These are phyloP conservation scores for Homarus americanus DNA, from an alignment of 1,140 invertebrate species.

Conservation along the genomic window DNA sequence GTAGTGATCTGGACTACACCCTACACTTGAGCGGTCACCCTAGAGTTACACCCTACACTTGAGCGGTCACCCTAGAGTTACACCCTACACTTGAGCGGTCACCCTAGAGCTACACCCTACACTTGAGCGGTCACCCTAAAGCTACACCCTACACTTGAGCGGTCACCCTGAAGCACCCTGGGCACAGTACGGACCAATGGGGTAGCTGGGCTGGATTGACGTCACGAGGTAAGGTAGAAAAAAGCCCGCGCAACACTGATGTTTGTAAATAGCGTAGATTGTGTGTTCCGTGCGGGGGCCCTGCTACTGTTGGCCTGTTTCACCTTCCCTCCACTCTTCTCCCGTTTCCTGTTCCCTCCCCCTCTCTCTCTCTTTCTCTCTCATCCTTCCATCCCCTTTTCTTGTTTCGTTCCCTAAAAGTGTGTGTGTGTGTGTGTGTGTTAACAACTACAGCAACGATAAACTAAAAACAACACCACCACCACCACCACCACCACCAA, in stretches of 20 bases:
- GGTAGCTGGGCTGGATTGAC: background rate
- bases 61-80: no score
- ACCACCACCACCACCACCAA: background rate
- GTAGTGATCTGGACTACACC: no score
- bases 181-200: background rate
- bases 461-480: no score
- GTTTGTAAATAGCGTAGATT: slow-evolving; percentile 40
- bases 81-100: no score
- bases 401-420: background rate
- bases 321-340: background rate
- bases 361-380: background rate
- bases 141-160: no score
- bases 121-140: no score
- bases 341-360: background rate
- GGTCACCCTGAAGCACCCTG: background rate
- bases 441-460: no score
- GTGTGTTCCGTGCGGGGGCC: background rate
- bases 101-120: no score
- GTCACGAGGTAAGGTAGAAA: slow-evolving; percentile 20
- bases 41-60: no score
- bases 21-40: no score
- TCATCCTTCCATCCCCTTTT: background rate
- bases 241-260: slow-evolving; percentile 26
- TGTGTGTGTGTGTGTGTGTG: no score
- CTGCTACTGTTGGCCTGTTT: background rate